Conservation (phyloP, 2,797 vertebrate species). For the Oryzias dopingdopingensis region DNA sequence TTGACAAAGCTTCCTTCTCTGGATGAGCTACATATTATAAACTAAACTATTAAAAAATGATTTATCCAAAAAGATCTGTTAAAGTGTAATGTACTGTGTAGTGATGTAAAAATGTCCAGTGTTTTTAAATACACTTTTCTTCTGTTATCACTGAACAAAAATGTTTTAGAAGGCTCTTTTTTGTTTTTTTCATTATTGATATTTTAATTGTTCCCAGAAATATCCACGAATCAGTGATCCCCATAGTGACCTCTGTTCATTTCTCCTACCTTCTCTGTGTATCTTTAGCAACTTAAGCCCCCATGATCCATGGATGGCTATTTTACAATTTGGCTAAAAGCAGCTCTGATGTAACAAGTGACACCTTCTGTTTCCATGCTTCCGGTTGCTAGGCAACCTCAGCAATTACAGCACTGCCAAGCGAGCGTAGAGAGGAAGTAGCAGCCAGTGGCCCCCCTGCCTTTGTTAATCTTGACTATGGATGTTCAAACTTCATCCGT, state of each 20-base stretch:
- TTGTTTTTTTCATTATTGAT: too few species aligned
- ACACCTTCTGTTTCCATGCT: slow-evolving; percentile 82
- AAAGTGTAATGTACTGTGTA: too few species aligned
- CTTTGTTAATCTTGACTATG: slow-evolving; percentile 56
- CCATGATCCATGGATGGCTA: slow-evolving; percentile 78
- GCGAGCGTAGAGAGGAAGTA: slow-evolving; percentile 72
- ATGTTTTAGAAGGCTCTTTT: too few species aligned
- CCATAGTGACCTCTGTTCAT: slow-evolving; percentile 61
- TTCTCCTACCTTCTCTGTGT: slow-evolving; percentile 68
- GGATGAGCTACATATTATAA: too few species aligned
- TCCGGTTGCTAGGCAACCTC: slow-evolving; percentile 79
- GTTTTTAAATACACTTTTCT: too few species aligned
- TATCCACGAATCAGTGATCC: slow-evolving; percentile 26
- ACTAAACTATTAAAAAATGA: too few species aligned
- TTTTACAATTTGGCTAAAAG: slow-evolving; percentile 91
- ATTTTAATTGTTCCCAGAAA: too few species aligned
- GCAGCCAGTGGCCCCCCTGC: slow-evolving; percentile 59
- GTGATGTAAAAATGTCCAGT: too few species aligned
- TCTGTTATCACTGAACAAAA: too few species aligned
- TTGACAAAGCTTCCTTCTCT: too few species aligned
- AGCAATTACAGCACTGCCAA: slow-evolving; percentile 72
- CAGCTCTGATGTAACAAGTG: slow-evolving; percentile 92
- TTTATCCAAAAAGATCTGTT: too few species aligned
- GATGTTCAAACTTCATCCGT: slow-evolving; percentile 48
- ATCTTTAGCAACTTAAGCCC: slow-evolving; percentile 82